phyloP scores from a whole-genome alignment of 1,140 invertebrate genomes.

The Babylonia areolata region DNA sequence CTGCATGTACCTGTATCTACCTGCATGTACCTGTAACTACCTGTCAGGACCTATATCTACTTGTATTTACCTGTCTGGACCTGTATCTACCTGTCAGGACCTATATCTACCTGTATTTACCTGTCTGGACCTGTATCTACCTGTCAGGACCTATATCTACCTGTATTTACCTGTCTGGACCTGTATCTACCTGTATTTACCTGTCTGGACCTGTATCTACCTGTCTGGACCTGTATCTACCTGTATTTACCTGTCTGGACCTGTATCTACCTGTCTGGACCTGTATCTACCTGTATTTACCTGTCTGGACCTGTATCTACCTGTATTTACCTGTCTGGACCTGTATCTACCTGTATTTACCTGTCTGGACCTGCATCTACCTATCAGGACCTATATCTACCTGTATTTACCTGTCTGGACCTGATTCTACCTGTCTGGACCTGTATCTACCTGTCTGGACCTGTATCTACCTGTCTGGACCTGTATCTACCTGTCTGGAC shows the following conservation, averaged over 20 bases:
- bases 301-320: constrained; percentile 1
- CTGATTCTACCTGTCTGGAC: neutral
- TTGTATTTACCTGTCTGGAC: too few relatives aligned
- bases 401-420: neutral
- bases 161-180: neutral
- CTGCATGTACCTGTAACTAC: too few relatives aligned
- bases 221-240: too few relatives aligned
- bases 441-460: neutral
- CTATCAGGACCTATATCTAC: neutral
- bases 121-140: too few relatives aligned
- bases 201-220: neutral
- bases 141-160: neutral
- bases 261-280: too few relatives aligned
- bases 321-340: neutral
- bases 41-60: too few relatives aligned
- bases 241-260: too few relatives aligned
- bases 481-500: neutral
- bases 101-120: neutral
- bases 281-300: too few relatives aligned
- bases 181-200: neutral
- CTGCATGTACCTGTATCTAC: too few relatives aligned
- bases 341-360: neutral
- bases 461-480: neutral
- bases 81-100: too few relatives aligned
- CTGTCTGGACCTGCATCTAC: neutral